phyloP scores from a whole-genome alignment of 2,797 vertebrate species.

The Neoniphon sammara region DNA sequence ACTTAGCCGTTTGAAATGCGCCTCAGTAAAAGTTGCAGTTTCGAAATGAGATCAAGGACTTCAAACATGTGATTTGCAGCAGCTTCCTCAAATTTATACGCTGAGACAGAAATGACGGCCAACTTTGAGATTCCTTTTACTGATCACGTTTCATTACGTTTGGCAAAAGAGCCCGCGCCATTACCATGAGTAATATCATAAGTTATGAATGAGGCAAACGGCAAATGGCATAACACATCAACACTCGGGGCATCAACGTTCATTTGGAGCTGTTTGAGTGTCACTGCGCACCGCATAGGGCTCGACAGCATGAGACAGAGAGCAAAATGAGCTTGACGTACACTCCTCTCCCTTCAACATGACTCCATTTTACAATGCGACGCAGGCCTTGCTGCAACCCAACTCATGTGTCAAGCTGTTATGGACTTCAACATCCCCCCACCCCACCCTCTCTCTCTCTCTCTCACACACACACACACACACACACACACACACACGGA shows the following conservation, averaged over 20 bases:
- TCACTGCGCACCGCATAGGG: slow-evolving; percentile 68
- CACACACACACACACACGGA: slow-evolving; percentile 19
- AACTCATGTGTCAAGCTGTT: slow-evolving; percentile 66
- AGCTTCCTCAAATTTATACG: slow-evolving; percentile 52
- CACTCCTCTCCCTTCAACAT: slow-evolving; percentile 71
- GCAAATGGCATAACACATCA: slow-evolving; percentile 79
- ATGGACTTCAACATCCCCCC: slow-evolving; percentile 38
- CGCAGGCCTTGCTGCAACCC: slow-evolving; percentile 65
- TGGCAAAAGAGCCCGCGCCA: slow-evolving; percentile 73
- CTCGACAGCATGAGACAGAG: slow-evolving; percentile 66
- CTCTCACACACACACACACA: slow-evolving; percentile 20
- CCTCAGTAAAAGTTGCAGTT: slow-evolving; percentile 54
- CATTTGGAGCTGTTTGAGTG: slow-evolving; percentile 79
- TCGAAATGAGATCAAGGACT: slow-evolving; percentile 61
- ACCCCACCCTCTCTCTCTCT: not conserved
- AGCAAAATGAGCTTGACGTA: slow-evolving; percentile 73
- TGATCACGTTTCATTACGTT: slow-evolving; percentile 81
- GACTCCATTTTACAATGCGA: slow-evolving; percentile 73
- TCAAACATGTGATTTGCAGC: slow-evolving; percentile 66
- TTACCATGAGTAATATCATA: slow-evolving; percentile 79
- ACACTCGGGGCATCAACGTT: slow-evolving; percentile 71
- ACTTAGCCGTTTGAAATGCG: slow-evolving; percentile 53
- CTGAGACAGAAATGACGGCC: slow-evolving; percentile 68
- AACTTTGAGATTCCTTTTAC: slow-evolving; percentile 73
- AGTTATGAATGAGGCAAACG: slow-evolving; percentile 83